These are phyloP conservation scores for Phengaris alcon DNA, from an alignment of 2,888 invertebrate species.

Conservation along the genomic window DNA sequence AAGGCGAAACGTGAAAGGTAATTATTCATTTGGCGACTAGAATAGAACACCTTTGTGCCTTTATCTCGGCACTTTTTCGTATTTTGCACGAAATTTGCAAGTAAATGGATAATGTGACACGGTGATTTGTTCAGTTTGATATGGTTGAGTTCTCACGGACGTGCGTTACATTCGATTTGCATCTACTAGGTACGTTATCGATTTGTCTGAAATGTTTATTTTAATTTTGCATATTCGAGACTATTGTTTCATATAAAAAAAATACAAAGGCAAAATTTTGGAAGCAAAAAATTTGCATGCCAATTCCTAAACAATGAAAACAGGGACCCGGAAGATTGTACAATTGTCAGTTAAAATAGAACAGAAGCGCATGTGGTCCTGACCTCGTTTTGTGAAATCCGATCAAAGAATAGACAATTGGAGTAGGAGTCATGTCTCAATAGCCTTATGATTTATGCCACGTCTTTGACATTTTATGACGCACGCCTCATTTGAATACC, in stretches of 20 bases:
- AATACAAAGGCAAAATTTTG: conserved; percentile 1
- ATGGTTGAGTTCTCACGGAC: conserved; percentile 67
- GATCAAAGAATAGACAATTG: conserved; percentile 57
- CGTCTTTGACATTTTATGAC: conserved; percentile 73
- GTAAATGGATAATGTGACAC: conserved; percentile 74
- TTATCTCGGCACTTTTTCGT: conserved; percentile 71
- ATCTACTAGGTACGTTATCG: background rate
- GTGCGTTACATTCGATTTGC: conserved; percentile 27
- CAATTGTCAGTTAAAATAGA: conserved; percentile 58
- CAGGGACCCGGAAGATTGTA: conserved; percentile 73
- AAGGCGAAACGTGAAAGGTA: conserved; percentile 77
- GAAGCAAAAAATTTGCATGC: conserved; percentile 68
- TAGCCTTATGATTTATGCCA: conserved; percentile 74
- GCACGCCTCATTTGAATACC: conserved; percentile 74
- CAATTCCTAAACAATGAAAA: conserved; percentile 53
- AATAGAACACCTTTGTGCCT: conserved; percentile 79
- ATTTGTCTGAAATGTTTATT: conserved; percentile 12
- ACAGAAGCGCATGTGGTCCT: conserved; percentile 74
- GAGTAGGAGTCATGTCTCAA: conserved; percentile 62
- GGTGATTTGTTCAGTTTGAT: conserved; percentile 71
- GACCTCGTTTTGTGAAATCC: conserved; percentile 69
- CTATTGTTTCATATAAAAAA: conserved; percentile 24
- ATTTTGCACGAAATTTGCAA: conserved; percentile 78
- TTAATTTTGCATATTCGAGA: conserved; percentile 16
- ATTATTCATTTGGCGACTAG: conserved; percentile 79